Conservation (phyloP, 2,888 invertebrate species). For the Cistogaster globosa region DNA sequence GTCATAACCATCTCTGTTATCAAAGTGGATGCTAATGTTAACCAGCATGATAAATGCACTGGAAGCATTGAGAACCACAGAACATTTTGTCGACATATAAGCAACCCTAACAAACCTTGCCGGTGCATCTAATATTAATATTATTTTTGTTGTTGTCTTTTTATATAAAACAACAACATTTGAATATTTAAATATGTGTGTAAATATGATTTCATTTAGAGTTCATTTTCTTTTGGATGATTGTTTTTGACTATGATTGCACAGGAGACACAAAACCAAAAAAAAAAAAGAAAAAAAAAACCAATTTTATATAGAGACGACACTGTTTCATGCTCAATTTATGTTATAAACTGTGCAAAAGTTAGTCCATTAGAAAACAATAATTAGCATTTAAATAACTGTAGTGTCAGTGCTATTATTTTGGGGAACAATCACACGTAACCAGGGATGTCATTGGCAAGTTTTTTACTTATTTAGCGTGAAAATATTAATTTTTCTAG, state of each 20-base stretch:
- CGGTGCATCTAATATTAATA: neutral
- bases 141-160: too few species aligned
- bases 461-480: too few species aligned
- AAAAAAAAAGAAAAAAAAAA: neutral
- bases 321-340: constrained; percentile 27
- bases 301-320: too few species aligned
- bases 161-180: constrained; percentile 3
- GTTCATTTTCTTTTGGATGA: neutral
- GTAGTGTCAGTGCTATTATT: neutral
- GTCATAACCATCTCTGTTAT: constrained; percentile 42
- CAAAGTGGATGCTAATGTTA: constrained; percentile 36
- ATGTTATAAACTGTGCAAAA: constrained; percentile 42
- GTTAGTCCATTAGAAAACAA: constrained; percentile 10
- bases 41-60: constrained; percentile 51
- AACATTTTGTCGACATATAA: too few species aligned
- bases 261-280: neutral
- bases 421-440: too few species aligned
- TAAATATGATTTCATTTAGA: neutral
- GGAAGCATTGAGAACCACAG: constrained; percentile 6
- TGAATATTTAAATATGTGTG: neutral
- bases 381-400: neutral
- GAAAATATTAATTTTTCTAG: too few species aligned
- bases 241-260: neutral
- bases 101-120: neutral
- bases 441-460: too few species aligned